Evolutionary conservation across 2,113 vertebrate genomes (phyloP), one percentile per base, ranked within the genome.

Genomic region (Callipepla californica): DNA sequence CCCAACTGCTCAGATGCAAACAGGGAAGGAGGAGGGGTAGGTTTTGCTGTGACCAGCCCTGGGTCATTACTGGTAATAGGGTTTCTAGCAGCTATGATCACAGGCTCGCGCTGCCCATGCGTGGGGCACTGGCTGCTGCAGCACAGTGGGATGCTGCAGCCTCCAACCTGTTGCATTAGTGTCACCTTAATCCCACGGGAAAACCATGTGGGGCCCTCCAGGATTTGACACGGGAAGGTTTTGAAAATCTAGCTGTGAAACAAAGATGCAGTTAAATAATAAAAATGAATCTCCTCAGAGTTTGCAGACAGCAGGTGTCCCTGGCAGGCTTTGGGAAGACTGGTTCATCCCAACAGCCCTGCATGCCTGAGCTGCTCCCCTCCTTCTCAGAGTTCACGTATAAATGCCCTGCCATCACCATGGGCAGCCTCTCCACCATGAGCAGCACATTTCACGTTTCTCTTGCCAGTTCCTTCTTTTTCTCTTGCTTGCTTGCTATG

Each of bases 21-120:
- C 19, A 34, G n/a, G 22, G 50, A 57, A 28, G 30, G 62, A 66
- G 63, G 18, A 47, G 22, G 59, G 59, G 34, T 14, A 15, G 22
- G 59, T 25, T 38, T 38, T 62, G 59, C 13, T 11, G 22, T 25
- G 22, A 61, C 36, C 22, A 3, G 2, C 20, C 13, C 44, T 44
- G 44, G 44, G 6, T 44, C 42, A 2, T 0, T 25, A 5, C 40
- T 9, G 28, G 79, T 47, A 48, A 2, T 3, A 6, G 0, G 2
- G 42, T 26, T 73, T 30, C 32, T 32, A 50, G 48, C 2, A 3
- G 34, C 12, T 25, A 47, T 18, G 61, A 26, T 32, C 7, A 9
- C 40, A 10, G 36, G 18, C 12, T 4, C 26, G 25, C 59, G 32
- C 55, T 44, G 26, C 23, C 63, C 0, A 1, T 44, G 36, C 7